Evolutionary conservation across 2,797 vertebrate species (phyloP).

Genomic region (Thunnus albacares): DNA sequence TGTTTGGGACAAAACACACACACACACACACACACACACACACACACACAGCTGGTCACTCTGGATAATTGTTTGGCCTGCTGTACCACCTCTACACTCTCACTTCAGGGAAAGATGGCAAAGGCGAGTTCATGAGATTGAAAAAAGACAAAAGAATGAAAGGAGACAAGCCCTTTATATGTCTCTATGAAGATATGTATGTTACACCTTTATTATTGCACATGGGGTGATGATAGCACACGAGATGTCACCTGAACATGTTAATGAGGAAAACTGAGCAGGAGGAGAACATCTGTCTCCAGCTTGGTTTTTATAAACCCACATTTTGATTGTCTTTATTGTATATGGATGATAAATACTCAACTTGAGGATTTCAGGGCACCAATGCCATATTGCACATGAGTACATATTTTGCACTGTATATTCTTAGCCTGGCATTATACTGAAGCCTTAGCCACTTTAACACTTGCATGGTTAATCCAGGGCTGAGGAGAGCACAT

Average conservation of each 20-base stretch:
- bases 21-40: conserved; percentile 22
- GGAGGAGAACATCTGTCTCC: background rate
- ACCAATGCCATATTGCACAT: conserved; percentile 9
- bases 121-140: conserved; percentile 40
- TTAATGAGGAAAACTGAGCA: background rate
- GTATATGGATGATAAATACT: background rate
- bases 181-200: background rate
- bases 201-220: background rate
- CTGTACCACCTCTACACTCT: conserved; percentile 37
- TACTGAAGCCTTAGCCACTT: background rate
- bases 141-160: conserved; percentile 26
- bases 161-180: background rate
- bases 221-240: background rate
- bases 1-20: conserved; percentile 22
- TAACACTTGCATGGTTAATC: conserved; percentile 6
- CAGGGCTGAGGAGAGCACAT: background rate
- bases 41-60: conserved; percentile 17
- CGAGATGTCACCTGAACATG: conserved; percentile 1
- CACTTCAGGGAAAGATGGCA: conserved; percentile 12
- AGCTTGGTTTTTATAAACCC: background rate
- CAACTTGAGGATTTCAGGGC: conserved; percentile 9
- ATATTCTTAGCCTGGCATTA: conserved; percentile 13
- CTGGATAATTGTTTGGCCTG: conserved; percentile 51
- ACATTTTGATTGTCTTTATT: background rate
- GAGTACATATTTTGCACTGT: background rate